Evolutionary conservation across 2,888 invertebrate species (phyloP).

Genomic region (Dusona sp.): DNA sequence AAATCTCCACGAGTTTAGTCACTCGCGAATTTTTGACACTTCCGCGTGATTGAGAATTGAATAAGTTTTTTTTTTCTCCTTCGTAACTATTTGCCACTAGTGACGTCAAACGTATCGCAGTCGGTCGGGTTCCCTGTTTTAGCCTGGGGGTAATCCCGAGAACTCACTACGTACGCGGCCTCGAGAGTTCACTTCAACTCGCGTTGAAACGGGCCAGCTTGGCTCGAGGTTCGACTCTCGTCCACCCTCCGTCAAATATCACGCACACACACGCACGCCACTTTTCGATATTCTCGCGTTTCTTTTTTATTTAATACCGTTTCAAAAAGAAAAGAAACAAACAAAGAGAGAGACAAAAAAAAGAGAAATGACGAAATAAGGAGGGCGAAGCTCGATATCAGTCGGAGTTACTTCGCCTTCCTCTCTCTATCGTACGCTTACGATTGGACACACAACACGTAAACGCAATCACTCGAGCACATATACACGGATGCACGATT

Average conservation of each 20-base stretch:
- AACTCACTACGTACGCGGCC: conserved; percentile 41
- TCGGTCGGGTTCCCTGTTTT: conserved; percentile 42
- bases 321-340: not conserved
- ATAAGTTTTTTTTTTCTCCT: not conserved
- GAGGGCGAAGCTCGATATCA: conserved; percentile 40
- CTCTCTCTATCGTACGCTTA: conserved; percentile 32
- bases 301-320: conserved; percentile 16
- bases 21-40: conserved; percentile 29
- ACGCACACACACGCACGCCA: conserved; percentile 6
- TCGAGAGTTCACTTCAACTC: conserved; percentile 6
- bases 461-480: conserved; percentile 38
- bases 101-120: conserved; percentile 45
- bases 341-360: conserved; percentile 13
- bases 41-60: not conserved
- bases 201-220: conserved; percentile 34
- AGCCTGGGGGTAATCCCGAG: conserved; percentile 49
- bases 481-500: conserved; percentile 29
- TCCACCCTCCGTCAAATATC: conserved; percentile 14
- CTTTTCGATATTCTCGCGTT: conserved; percentile 13
- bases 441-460: conserved; percentile 37
- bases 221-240: not conserved
- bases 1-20: conserved; percentile 8
- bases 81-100: conserved; percentile 34
- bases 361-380: conserved; percentile 37
- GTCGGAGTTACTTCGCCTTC: conserved; percentile 38